These are phyloP conservation scores for Andricus curvator DNA, from an alignment of 2,888 invertebrate species.

Conservation along the genomic window DNA sequence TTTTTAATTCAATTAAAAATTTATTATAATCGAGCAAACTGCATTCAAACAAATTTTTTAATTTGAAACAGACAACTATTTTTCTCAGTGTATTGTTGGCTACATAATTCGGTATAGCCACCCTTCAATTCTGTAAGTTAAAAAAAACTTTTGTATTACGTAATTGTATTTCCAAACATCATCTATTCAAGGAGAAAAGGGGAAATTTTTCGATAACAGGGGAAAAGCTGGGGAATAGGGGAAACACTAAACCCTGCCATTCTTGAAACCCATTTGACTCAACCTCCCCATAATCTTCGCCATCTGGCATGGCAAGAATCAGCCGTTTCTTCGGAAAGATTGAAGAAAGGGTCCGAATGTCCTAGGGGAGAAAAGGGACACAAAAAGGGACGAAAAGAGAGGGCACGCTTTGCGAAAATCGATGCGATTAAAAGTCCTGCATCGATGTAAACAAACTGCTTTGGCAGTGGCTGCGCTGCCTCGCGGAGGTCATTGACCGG, in stretches of 20 bases:
- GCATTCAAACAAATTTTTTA: too few species aligned
- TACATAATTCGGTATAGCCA: too few species aligned
- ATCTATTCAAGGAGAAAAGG: too few species aligned
- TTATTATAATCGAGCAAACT: too few species aligned
- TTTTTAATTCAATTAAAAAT: too few species aligned
- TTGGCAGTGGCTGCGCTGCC: slow-evolving; percentile 63
- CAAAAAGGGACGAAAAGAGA: slow-evolving; percentile 8
- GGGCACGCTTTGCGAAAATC: slow-evolving; percentile 56
- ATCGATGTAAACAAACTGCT: slow-evolving; percentile 74
- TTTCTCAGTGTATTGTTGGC: too few species aligned
- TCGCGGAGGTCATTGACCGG: slow-evolving; percentile 75
- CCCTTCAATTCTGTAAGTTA: too few species aligned
- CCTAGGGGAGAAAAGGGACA: neutral
- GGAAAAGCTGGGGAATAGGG: neutral
- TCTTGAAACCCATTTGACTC: neutral
- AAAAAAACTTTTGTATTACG: too few species aligned
- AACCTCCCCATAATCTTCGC: slow-evolving; percentile 15
- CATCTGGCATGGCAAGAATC: slow-evolving; percentile 18
- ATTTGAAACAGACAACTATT: too few species aligned
- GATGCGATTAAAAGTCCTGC: slow-evolving; percentile 72
- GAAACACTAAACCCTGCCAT: neutral
- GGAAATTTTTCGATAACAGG: too few species aligned
- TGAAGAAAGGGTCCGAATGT: slow-evolving; percentile 18
- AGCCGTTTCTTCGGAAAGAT: slow-evolving; percentile 40
- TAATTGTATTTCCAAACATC: too few species aligned